Base-by-base conservation (phyloP, 2,797 vertebrate genomes). In the Sphenopsis melanotis region DNA sequence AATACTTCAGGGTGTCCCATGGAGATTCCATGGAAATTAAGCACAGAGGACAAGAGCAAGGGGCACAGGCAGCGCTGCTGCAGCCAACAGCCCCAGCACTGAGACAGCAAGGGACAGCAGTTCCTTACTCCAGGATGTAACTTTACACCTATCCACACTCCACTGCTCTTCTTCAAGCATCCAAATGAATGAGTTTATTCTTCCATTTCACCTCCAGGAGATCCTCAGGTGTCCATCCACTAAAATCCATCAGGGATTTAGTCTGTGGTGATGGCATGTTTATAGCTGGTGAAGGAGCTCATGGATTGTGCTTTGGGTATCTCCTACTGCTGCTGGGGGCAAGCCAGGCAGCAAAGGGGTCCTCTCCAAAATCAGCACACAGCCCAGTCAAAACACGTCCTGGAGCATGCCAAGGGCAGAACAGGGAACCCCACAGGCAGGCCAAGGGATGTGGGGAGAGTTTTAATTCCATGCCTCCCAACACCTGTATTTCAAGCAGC, bases 91-190 rank as follows among this genome's bases (percentile, higher is more conserved):
- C 29, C 30, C 29, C 37, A 16, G n/a, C 29, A 13, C 27, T 11
- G 12, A 81, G 19, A n/a, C 37, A 3, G 0, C 36, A 37, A 71
- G 15, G 17, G 10, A 63, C 0, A 0, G 42, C 16, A 23, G 27
- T 1, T 82, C 50, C 50, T 47, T 29, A 36, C 46, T 52, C 63
- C 23, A 42, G 72, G 42, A 37, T 0, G 0, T 5, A 30, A 32
- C 55, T 52, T 56, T 29, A 37, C 5, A 60, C 13, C 53, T 21
- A 36, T 17, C 20, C 29, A 12, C 9, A 14, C 7, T 39, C 21
- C 27, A 6, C 39, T 49, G 36, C 32, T 50, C 8, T 15, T 44
- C 55, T 68, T 19, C 9, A 49, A 37, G 32, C 22, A 41, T 13
- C 47, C 20, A 23, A 47, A 86, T 41, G 16, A 16, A 42, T 7